Evolutionary conservation across 2,113 vertebrate species (phyloP), one percentile per base, ranked within the genome.

Genomic region (Pholis gunnellus): DNA sequence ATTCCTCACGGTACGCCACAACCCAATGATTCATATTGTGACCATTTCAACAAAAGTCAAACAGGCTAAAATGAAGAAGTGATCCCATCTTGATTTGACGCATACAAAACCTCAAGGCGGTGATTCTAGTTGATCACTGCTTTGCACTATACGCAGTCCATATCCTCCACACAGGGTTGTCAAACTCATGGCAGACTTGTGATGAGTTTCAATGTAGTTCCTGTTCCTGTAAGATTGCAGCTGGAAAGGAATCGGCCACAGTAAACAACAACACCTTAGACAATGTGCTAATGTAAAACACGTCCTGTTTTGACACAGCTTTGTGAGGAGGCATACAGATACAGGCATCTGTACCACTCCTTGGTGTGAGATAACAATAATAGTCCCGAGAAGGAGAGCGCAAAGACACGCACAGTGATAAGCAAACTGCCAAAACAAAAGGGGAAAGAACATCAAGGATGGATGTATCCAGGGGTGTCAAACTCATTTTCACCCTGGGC

Each of bases 331-430:
- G 52, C 54, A 38, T 54, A 27, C 36, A 52, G 80, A 82, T 80
- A 48, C 44, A 74, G 2, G 27, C 61, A 20, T 85, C 36, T 20
- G 20, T 44, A 38, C 20, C 61, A 73, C 57, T 71, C 52, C 27
- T 9, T 56, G 38, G 81, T 88, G 46, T 72, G 72, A 75, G 81
- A 86, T 82, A 82, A 85, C 74, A 68, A 56, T 70, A 86, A 77
- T 88, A 5, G 71, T 79, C 73, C 75, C 59, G 73, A 31, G 38
- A 48, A 72, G 40, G 46, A 71, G 65, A 73, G 11, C 61, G 52
- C 18, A 70, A 81, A 83, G 46, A 72, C 50, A 59, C 34, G 9
- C 69, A 54, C 11, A 40, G 57, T 61, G 67, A 85, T 78, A 86
- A 69, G 63, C 40, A 79, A 83, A 59, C 65, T 73, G 42, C 67